Base-by-base conservation (phyloP, 1,140 invertebrate species). In the Helicoverpa armigera region DNA sequence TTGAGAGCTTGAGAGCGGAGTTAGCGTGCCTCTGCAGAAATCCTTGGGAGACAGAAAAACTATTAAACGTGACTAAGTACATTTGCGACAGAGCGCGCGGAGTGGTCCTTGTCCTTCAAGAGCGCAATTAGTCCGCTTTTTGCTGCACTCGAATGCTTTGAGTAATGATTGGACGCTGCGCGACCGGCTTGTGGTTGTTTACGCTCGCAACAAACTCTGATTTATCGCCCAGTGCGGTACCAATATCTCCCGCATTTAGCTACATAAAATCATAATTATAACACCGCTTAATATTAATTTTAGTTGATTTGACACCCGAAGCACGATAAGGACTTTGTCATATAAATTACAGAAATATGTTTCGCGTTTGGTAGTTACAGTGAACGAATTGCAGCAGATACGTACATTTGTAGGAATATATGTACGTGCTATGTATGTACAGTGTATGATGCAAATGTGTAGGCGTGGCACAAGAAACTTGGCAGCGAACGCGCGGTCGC, bases 11-110 rank as follows among this genome's bases (percentile, higher is more conserved):
- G 16, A 75, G 31, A 61, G 56, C 56, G 35, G 2, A 75, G 73
- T 43, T 43, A 69, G 69, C 51, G 51, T 67, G 51, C 69, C 53
- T 56, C 63, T 77, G 83, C 79, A 76, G 69, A 83, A 83, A 80
- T 86, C 86, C 84, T 84, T 81, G 82, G 83, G 82, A 87, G 85
- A 86, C 80, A 88, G 89, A 92, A 93, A 93, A 94, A 94, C 91
- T 92, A 90, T 91, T 92, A 89, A 90, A 94, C 92, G 93, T 94
- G 92, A 90, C 90, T 92, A 92, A 94, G 91, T 94, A 92, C 84
- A 87, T 89, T 91, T 91, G 89, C 89, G 88, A 92, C 91, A 88
- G 86, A 90, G 86, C 77, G 83, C 82, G 86, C 56, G 81, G 86
- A 92, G 88, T 89, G 89, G 88, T 88, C 90, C 92, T 92, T 92